Evolutionary conservation across 2,113 vertebrate genomes (phyloP).

Genomic region (Sclerurus mexicanus): DNA sequence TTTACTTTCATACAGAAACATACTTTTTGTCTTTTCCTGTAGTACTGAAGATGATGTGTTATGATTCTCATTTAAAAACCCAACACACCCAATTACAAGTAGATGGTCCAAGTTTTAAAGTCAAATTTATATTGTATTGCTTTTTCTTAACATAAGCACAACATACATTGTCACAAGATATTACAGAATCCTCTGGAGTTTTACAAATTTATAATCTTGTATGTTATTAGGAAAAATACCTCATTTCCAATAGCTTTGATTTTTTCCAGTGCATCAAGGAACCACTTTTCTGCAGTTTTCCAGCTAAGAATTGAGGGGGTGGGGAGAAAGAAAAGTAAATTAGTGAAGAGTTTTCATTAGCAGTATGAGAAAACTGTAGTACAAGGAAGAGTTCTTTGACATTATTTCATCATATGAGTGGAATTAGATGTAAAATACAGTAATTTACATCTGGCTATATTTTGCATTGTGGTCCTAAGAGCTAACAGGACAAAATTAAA

Average conservation of each 20-base stretch:
- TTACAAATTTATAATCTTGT: neutral
- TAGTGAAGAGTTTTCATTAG: neutral
- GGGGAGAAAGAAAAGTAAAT: neutral
- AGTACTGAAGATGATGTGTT: neutral
- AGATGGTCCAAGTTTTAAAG: neutral
- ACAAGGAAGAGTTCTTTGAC: neutral
- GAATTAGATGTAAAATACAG: neutral
- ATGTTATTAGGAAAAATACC: constrained; percentile 71
- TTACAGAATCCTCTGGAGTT: neutral
- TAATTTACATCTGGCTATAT: neutral
- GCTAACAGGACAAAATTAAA: neutral
- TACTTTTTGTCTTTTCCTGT: neutral
- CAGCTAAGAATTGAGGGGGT: constrained; percentile 77
- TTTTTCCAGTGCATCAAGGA: constrained; percentile 97
- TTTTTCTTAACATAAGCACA: neutral
- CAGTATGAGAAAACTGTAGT: neutral
- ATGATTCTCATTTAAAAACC: neutral
- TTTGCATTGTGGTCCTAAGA: neutral
- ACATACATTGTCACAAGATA: neutral
- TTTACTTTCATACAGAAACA: neutral
- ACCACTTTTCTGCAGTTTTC: constrained; percentile 95
- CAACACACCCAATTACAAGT: neutral
- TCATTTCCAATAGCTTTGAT: constrained; percentile 98
- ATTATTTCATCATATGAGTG: neutral
- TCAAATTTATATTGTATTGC: neutral